Evolutionary conservation across 2,888 invertebrate genomes (phyloP).

Genomic region (Clanis bilineata): DNA sequence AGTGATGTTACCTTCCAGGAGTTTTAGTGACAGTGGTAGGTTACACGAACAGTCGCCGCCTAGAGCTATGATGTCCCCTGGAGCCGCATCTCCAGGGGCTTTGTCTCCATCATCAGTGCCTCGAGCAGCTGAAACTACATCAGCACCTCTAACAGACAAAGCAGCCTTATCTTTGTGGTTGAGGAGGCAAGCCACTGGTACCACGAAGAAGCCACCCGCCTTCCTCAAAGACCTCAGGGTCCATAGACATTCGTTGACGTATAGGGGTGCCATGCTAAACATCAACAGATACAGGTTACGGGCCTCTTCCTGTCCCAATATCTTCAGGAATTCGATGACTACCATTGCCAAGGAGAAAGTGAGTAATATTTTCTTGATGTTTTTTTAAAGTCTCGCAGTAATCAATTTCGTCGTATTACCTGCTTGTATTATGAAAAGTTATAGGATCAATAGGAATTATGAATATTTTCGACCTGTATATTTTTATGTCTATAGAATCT

Average conservation of each 20-base stretch:
- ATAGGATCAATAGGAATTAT: too few relatives aligned
- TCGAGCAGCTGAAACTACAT: slow-evolving; percentile 39
- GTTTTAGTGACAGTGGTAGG: slow-evolving; percentile 85
- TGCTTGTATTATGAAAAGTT: too few relatives aligned
- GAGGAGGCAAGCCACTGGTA: slow-evolving; percentile 73
- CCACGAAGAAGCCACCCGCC: slow-evolving; percentile 82
- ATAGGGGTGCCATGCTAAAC: slow-evolving; percentile 93
- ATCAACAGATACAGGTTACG: slow-evolving; percentile 90
- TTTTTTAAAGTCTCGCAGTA: not conserved
- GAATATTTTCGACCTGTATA: too few relatives aligned
- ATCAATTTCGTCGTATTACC: not conserved
- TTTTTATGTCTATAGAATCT: too few relatives aligned
- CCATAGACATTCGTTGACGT: slow-evolving; percentile 90
- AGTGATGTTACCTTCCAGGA: slow-evolving; percentile 86
- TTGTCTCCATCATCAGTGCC: slow-evolving; percentile 52
- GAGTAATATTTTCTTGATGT: slow-evolving; percentile 23
- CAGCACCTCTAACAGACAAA: slow-evolving; percentile 60
- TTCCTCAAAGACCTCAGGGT: slow-evolving; percentile 88
- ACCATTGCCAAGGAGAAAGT: slow-evolving; percentile 91
- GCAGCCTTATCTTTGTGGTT: slow-evolving; percentile 82
- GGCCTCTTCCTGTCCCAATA: slow-evolving; percentile 95
- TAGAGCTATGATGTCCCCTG: slow-evolving; percentile 55
- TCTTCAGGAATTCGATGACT: slow-evolving; percentile 92
- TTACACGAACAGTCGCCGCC: slow-evolving; percentile 69
- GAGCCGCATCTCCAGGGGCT: slow-evolving; percentile 45